Evolutionary conservation across 2,888 invertebrate species (phyloP).

Genomic region (Dicycla oo): DNA sequence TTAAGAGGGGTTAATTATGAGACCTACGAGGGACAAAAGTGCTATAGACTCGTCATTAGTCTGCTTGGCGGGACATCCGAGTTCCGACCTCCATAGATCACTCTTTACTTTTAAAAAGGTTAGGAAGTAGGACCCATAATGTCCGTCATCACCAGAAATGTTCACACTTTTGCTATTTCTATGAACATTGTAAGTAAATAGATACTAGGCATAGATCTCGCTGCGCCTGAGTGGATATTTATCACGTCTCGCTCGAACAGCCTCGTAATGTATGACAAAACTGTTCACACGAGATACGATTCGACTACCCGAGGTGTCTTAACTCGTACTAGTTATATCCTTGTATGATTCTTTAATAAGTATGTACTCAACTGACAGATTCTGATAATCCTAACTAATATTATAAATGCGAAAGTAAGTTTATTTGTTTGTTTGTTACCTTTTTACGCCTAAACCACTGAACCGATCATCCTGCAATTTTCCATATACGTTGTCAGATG

Average conservation of each 20-base stretch:
- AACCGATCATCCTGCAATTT: too few species aligned
- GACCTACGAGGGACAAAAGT: too few species aligned
- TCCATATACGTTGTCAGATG: too few species aligned
- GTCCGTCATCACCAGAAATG: slow-evolving; percentile 14
- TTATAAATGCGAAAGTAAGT: too few species aligned
- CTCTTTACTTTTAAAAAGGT: background rate
- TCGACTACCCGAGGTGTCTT: slow-evolving; percentile 37
- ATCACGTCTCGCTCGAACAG: slow-evolving; percentile 62
- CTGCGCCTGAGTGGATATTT: slow-evolving; percentile 67
- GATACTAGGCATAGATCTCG: slow-evolving; percentile 54
- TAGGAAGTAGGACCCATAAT: background rate
- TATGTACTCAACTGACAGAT: background rate
- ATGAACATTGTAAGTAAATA: slow-evolving; percentile 50
- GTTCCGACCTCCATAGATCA: background rate
- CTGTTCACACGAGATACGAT: slow-evolving; percentile 61
- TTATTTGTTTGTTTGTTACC: too few species aligned
- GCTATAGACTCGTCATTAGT: background rate
- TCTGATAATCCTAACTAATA: too few species aligned
- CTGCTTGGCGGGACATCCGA: background rate
- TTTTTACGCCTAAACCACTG: too few species aligned
- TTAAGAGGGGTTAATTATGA: too few species aligned
- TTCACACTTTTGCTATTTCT: slow-evolving; percentile 31
- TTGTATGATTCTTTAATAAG: background rate
- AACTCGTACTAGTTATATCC: slow-evolving; percentile 23
- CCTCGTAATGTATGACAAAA: slow-evolving; percentile 72